phyloP scores from a whole-genome alignment of 2,888 invertebrate species.

The Rotaria socialis region DNA sequence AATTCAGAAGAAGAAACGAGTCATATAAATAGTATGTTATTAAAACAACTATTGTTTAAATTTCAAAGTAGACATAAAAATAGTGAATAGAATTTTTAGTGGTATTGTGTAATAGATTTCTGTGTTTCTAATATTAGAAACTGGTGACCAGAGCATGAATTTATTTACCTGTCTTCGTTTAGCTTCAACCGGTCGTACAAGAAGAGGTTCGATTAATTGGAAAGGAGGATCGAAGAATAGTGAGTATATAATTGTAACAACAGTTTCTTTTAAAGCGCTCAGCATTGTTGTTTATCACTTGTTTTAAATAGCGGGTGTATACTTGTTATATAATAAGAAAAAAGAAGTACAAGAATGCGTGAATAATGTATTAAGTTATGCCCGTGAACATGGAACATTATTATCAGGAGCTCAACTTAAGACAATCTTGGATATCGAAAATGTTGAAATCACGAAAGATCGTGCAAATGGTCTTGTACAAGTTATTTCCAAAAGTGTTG shows the following conservation, averaged over 20 bases:
- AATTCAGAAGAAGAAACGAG: too few relatives aligned
- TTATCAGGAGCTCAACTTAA: background rate
- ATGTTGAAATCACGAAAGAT: background rate
- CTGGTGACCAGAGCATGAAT: too few relatives aligned
- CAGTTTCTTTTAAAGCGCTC: background rate
- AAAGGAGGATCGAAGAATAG: background rate
- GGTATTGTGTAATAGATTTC: too few relatives aligned
- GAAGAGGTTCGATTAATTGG: background rate
- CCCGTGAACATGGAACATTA: background rate
- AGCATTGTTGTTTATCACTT: accelerated
- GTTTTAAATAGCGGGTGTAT: background rate
- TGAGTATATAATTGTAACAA: background rate
- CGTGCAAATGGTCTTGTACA: background rate
- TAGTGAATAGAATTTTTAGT: too few relatives aligned
- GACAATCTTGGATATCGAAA: background rate
- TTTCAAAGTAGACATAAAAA: too few relatives aligned
- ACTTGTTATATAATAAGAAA: background rate
- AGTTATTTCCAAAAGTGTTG: background rate
- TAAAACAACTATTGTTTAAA: too few relatives aligned
- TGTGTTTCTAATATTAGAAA: too few relatives aligned
- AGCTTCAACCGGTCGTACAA: background rate
- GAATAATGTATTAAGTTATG: background rate
- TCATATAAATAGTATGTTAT: too few relatives aligned
- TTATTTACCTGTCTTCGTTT: background rate
- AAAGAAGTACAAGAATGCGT: background rate